These are phyloP conservation scores for Agonopterix arenella DNA, from an alignment of 2,888 invertebrate species.

Conservation along the genomic window DNA sequence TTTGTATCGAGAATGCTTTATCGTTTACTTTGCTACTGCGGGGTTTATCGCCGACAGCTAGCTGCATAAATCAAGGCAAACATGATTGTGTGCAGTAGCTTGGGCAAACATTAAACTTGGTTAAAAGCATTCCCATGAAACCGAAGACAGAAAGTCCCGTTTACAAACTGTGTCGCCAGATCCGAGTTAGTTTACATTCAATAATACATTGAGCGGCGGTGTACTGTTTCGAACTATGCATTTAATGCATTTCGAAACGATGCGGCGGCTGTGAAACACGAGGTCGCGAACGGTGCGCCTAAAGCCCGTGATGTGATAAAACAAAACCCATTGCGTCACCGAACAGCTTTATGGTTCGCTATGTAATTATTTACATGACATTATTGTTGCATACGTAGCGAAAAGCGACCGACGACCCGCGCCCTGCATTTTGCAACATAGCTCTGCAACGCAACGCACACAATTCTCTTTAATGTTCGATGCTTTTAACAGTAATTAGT, in stretches of 20 bases:
- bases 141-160: slow-evolving; percentile 20
- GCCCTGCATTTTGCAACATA: slow-evolving; percentile 36
- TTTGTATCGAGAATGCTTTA: slow-evolving; percentile 11
- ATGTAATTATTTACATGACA: slow-evolving; percentile 69
- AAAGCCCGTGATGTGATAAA: slow-evolving; percentile 63
- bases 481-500: slow-evolving; percentile 44
- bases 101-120: slow-evolving; percentile 21
- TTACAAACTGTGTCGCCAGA: slow-evolving; percentile 23
- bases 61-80: slow-evolving; percentile 10
- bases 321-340: slow-evolving; percentile 69
- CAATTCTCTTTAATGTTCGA: slow-evolving; percentile 2
- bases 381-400: slow-evolving; percentile 39
- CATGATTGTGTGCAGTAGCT: slow-evolving; percentile 5
- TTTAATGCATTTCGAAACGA: slow-evolving; percentile 75
- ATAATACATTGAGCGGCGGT: slow-evolving; percentile 37
- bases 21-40: slow-evolving; percentile 11
- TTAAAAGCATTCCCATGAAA: slow-evolving; percentile 30
- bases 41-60: slow-evolving; percentile 2
- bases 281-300: slow-evolving; percentile 66
- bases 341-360: slow-evolving; percentile 62
- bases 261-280: slow-evolving; percentile 68
- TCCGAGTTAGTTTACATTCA: slow-evolving; percentile 48
- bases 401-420: slow-evolving; percentile 8
- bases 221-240: slow-evolving; percentile 53
- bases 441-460: slow-evolving; percentile 16